Conservation (phyloP, 1,140 invertebrate genomes). For the Heterodera carotae region DNA sequence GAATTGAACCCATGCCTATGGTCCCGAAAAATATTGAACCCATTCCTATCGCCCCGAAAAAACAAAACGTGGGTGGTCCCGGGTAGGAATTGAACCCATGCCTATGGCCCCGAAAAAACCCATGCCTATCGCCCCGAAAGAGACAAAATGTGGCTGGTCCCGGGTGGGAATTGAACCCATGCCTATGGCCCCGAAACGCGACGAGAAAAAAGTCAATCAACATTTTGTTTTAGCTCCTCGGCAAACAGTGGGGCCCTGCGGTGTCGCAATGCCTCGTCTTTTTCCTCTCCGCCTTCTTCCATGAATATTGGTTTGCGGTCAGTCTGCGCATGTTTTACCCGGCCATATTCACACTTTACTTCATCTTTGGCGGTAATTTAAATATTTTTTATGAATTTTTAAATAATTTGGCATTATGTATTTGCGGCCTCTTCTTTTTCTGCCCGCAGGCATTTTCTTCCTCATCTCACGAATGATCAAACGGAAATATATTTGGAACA, state of each 20-base stretch:
- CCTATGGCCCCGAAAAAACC: no score
- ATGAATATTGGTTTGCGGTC: conserved; percentile 81
- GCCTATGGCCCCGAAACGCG: no score
- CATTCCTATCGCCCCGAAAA: background rate
- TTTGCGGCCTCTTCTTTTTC: no score
- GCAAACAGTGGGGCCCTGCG: conserved; percentile 47
- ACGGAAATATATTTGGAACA: conserved; percentile 56
- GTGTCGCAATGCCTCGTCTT: conserved; percentile 70
- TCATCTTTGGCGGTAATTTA: conserved; percentile 56
- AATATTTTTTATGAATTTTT: no score
- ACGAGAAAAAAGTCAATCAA: background rate
- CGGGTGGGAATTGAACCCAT: no score
- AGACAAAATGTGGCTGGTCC: background rate
- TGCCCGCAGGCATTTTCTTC: conserved; percentile 60
- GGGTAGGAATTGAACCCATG: no score
- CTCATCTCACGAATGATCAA: conserved; percentile 58
- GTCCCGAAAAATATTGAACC: no score
- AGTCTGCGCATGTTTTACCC: conserved; percentile 84
- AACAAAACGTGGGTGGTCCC: no score
- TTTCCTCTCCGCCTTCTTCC: conserved; percentile 74
- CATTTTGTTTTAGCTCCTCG: conserved; percentile 54
- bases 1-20: no score
- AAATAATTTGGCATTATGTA: no score
- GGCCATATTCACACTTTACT: conserved; percentile 73
- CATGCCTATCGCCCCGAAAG: no score